These are phyloP conservation scores for Nycticorax nycticorax DNA, from an alignment of 2,113 vertebrate species.

Conservation along the genomic window DNA sequence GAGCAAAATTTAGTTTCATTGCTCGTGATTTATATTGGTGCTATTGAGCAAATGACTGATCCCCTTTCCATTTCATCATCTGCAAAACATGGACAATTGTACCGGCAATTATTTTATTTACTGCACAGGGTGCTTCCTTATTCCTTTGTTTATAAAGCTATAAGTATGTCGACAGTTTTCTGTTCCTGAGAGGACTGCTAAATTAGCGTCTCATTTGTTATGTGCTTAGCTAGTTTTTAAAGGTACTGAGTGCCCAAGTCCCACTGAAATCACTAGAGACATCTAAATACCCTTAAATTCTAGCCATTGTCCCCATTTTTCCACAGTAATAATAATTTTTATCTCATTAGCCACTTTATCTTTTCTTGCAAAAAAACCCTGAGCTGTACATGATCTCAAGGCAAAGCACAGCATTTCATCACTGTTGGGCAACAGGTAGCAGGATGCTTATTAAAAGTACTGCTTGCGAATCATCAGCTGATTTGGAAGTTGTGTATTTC, in stretches of 20 bases:
- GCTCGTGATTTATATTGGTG: not conserved
- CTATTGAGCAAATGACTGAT: not conserved
- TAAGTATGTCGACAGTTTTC: not conserved
- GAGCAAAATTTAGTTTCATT: not conserved
- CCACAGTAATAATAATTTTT: not conserved
- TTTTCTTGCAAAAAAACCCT: not conserved
- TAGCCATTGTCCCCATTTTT: not conserved
- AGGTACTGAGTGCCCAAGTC: not conserved
- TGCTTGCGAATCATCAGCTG: not conserved
- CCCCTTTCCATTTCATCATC: not conserved
- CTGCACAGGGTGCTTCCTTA: not conserved
- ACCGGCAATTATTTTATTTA: not conserved
- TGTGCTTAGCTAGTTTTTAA: constrained; percentile 12
- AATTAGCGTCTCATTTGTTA: constrained; percentile 9
- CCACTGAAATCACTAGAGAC: not conserved
- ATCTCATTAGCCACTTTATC: not conserved
- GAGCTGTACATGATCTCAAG: not conserved
- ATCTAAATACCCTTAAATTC: constrained; percentile 14
- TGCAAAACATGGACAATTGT: not conserved
- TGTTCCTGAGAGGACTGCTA: not conserved
- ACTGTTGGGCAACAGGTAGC: constrained; percentile 11
- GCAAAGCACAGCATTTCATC: constrained; percentile 1
- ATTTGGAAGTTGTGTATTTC: not conserved
- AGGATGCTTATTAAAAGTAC: constrained; percentile 13
- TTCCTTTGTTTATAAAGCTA: not conserved